Conservation (phyloP, 1,140 invertebrate species). For the Heliothis subflexa region DNA sequence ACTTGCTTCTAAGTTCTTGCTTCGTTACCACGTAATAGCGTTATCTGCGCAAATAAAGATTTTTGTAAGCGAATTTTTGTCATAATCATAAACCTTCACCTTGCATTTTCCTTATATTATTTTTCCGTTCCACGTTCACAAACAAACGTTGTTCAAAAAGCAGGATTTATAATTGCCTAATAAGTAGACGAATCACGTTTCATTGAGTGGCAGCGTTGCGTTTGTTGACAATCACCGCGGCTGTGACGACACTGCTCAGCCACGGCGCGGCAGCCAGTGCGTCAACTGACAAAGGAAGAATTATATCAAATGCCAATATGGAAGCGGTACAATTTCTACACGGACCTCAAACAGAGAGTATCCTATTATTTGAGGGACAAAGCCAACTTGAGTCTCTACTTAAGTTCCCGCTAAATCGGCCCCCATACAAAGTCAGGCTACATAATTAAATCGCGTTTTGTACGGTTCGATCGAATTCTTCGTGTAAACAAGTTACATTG, state of each 20-base stretch:
- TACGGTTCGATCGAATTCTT: constrained; percentile 47
- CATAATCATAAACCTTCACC: constrained; percentile 15
- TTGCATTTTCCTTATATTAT: constrained; percentile 1
- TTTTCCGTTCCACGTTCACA: constrained; percentile 19
- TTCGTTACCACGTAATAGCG: neutral
- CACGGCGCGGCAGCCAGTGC: neutral
- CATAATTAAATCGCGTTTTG: constrained; percentile 45
- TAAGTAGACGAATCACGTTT: constrained; percentile 63
- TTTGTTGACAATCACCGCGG: constrained; percentile 53
- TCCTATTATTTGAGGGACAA: constrained; percentile 29
- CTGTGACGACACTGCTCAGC: constrained; percentile 47
- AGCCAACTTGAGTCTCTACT: constrained; percentile 25
- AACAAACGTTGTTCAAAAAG: constrained; percentile 21
- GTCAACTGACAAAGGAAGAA: constrained; percentile 38
- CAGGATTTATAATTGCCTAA: constrained; percentile 55
- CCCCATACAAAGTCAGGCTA: constrained; percentile 52
- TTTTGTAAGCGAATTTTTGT: constrained; percentile 4
- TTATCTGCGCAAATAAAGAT: neutral
- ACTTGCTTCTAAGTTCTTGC: constrained; percentile 3
- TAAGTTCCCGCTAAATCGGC: constrained; percentile 40
- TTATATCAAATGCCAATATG: constrained; percentile 23
- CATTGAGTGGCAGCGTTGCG: constrained; percentile 46
- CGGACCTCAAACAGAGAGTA: constrained; percentile 9
- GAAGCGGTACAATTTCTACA: constrained; percentile 21
- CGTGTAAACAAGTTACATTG: constrained; percentile 50